phyloP scores from a whole-genome alignment of 2,888 invertebrate genomes.

The Alloplasta piceator region DNA sequence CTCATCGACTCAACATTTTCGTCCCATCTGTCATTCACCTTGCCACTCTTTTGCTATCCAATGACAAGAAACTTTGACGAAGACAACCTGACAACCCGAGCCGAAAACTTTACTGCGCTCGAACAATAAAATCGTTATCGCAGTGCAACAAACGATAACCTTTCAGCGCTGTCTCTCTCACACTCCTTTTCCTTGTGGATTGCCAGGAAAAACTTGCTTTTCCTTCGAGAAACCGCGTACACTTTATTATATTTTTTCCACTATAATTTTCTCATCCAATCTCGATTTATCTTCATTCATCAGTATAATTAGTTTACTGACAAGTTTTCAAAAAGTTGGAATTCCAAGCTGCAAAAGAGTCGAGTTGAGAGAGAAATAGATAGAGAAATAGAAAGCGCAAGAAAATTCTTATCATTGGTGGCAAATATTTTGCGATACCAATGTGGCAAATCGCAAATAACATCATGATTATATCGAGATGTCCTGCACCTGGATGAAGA shows the following conservation, averaged over 20 bases:
- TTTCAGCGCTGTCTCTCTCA: not conserved
- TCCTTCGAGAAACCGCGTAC: too few species aligned
- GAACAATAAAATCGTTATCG: conserved; percentile 57
- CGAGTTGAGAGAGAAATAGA: conserved; percentile 1
- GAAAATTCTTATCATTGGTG: not conserved
- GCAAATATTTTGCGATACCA: conserved; percentile 5
- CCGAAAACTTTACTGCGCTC: conserved; percentile 28
- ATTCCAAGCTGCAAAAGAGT: conserved; percentile 17
- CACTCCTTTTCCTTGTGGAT: not conserved
- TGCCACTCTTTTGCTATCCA: not conserved
- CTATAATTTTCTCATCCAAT: not conserved
- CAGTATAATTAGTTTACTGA: conserved; percentile 54
- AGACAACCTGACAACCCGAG: conserved; percentile 20
- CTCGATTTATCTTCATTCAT: conserved; percentile 26
- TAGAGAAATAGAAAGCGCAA: not conserved
- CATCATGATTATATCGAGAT: conserved; percentile 48
- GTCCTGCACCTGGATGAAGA: conserved; percentile 54
- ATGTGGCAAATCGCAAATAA: conserved; percentile 31
- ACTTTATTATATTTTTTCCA: not conserved
- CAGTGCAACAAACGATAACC: conserved; percentile 20
- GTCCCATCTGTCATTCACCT: not conserved
- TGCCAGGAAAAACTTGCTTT: conserved; percentile 2
- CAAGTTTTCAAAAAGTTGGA: conserved; percentile 48
- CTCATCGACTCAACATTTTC: conserved; percentile 30
- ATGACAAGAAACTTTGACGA: conserved; percentile 46